phyloP scores from a whole-genome alignment of 2,797 vertebrate genomes.

The Anisognathus igniventris region DNA sequence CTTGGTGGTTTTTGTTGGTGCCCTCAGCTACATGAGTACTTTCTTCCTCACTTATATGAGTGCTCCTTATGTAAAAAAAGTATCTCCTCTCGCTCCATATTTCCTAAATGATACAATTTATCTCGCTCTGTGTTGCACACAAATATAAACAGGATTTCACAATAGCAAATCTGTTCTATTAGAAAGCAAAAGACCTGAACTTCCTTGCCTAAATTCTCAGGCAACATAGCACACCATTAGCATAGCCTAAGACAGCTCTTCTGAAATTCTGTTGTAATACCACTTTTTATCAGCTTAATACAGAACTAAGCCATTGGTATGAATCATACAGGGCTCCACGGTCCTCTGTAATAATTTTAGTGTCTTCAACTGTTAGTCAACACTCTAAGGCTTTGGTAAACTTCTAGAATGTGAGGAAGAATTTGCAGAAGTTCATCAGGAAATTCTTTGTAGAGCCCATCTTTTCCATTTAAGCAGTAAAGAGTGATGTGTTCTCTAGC shows the following conservation, averaged over 20 bases:
- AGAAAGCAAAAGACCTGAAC: not conserved
- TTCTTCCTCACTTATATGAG: not conserved
- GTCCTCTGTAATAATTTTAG: not conserved
- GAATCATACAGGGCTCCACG: accelerated
- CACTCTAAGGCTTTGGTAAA: not conserved
- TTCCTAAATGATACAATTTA: not conserved
- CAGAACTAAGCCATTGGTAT: not conserved
- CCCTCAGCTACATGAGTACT: not conserved
- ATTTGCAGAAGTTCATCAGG: not conserved
- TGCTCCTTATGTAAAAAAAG: not conserved
- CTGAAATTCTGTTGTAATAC: not conserved
- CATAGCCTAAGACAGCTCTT: not conserved
- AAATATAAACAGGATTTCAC: not conserved
- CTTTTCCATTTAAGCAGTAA: not conserved
- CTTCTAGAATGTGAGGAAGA: not conserved
- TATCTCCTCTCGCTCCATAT: not conserved
- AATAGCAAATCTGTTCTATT: not conserved
- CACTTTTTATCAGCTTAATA: not conserved
- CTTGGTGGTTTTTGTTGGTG: not conserved
- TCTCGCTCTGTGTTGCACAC: not conserved
- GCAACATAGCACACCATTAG: not conserved
- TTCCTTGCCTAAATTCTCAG: not conserved
- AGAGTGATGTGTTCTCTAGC: not conserved
- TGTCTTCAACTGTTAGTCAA: not conserved
- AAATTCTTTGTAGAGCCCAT: not conserved